Evolutionary conservation across 2,888 invertebrate species (phyloP).

Genomic region (Yponomeuta cagnagella): DNA sequence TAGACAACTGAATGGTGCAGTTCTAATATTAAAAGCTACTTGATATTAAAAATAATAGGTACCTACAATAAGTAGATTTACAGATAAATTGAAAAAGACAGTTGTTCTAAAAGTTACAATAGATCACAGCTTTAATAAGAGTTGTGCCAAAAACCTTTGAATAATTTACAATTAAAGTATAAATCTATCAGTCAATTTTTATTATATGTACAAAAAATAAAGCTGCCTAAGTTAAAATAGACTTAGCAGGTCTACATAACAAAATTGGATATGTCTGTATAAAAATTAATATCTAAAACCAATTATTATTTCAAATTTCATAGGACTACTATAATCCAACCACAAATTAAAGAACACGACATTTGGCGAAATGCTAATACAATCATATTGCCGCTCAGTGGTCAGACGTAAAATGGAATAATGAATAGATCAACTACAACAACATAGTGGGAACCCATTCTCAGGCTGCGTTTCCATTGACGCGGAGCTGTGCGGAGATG

Average conservation of each 20-base stretch:
- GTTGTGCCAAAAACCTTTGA: conserved; percentile 44
- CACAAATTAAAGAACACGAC: background rate
- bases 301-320: background rate
- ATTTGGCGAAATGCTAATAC: background rate
- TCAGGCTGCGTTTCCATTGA: no score
- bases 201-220: conserved; percentile 27
- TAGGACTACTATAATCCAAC: background rate
- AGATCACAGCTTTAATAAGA: conserved; percentile 53
- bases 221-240: conserved; percentile 14
- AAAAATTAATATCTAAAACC: background rate
- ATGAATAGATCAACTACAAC: background rate
- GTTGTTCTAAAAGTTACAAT: conserved; percentile 8
- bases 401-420: background rate
- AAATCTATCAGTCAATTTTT: conserved; percentile 69
- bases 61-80: background rate
- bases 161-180: conserved; percentile 29
- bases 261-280: conserved; percentile 5
- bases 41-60: background rate
- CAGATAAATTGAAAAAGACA: background rate
- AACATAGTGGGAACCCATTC: background rate
- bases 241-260: background rate
- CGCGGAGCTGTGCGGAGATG: no score
- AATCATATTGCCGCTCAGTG: background rate
- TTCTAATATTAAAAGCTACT: background rate
- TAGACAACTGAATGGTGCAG: background rate